These are phyloP conservation scores for Malaclemys terrapin DNA, from an alignment of 2,113 vertebrate species.

Conservation along the genomic window DNA sequence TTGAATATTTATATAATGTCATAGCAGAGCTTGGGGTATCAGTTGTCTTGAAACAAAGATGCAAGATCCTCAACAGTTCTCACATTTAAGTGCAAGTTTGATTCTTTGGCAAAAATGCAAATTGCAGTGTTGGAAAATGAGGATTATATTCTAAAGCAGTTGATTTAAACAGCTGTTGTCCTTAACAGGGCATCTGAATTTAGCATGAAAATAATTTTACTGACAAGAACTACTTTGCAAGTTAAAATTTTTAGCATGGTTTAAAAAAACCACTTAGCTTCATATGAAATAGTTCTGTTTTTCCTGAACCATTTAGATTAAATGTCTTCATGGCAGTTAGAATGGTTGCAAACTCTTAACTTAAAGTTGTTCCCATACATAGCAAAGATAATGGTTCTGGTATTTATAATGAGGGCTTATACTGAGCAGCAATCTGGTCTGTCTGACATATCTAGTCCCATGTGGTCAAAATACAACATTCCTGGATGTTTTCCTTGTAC, in stretches of 20 bases:
- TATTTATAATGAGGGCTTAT: background rate
- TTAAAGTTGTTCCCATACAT: background rate
- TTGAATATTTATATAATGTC: constrained; percentile 69
- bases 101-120: constrained; percentile 65
- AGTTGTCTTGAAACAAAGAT: constrained; percentile 60
- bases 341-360: background rate
- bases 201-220: constrained; percentile 11
- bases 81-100: constrained; percentile 57
- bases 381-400: background rate
- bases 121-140: constrained; percentile 34
- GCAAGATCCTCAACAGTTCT: constrained; percentile 52
- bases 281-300: accelerated
- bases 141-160: constrained; percentile 63
- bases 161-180: constrained; percentile 67
- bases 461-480: background rate
- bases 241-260: background rate
- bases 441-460: accelerated
- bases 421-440: background rate
- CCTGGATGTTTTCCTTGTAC: background rate
- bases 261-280: accelerated
- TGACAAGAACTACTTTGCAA: background rate
- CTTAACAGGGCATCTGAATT: background rate
- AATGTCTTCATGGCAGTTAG: accelerated
- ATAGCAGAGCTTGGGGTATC: constrained; percentile 52
- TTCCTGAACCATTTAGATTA: background rate